These are phyloP conservation scores for Aphrocallistes beatrix DNA, from an alignment of 37 sponge, comb jelly and placozoan genomes.

Conservation along the genomic window DNA sequence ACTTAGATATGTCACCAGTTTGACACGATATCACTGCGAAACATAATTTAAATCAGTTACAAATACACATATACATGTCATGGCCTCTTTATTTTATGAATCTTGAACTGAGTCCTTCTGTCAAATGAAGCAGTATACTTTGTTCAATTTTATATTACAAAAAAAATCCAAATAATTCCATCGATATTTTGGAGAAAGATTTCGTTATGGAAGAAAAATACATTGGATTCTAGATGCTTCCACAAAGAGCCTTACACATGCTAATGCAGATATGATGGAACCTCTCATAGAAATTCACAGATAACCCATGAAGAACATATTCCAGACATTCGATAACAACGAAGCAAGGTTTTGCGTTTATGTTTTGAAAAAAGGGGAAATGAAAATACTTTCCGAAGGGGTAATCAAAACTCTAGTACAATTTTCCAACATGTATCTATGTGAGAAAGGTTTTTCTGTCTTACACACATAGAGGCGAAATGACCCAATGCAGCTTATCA, in stretches of 20 bases:
- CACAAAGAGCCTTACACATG: neutral
- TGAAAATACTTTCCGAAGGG: neutral
- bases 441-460: constrained; percentile 8
- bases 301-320: neutral
- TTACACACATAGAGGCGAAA: constrained; percentile 15
- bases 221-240: constrained; percentile 7
- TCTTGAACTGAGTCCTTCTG: neutral
- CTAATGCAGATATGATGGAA: neutral
- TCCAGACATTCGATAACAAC: neutral
- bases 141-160: neutral
- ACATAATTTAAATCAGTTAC: neutral
- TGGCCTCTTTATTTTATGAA: neutral
- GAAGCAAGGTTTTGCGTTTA: constrained; percentile 4
- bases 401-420: constrained; percentile 15
- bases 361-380: neutral
- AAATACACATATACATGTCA: neutral
- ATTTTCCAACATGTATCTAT: neutral
- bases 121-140: neutral
- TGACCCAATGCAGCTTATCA: too few species aligned
- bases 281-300: neutral
- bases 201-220: too few species aligned
- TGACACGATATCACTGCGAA: neutral
- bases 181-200: too few species aligned
- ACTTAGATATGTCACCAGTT: neutral
- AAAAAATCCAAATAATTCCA: too few species aligned